These are phyloP conservation scores for Paradoxurus hermaphroditus DNA, from an alignment of 2,113 vertebrate species.

Conservation along the genomic window DNA sequence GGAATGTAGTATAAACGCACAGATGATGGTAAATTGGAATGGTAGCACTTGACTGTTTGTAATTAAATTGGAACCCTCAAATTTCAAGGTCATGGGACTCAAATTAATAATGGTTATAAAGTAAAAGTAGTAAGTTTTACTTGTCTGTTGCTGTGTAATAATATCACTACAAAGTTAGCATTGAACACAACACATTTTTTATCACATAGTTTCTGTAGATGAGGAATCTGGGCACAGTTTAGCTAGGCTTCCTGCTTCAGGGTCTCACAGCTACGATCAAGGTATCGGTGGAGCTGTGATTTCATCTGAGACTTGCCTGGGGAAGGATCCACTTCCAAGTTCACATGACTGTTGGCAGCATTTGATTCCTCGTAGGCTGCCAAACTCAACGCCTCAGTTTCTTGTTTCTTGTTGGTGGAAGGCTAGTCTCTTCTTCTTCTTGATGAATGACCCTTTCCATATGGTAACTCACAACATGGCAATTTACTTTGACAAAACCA, in stretches of 20 bases:
- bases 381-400: background rate
- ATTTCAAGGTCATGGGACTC: background rate
- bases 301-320: background rate
- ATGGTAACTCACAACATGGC: background rate
- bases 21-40: background rate
- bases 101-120: background rate
- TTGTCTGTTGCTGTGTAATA: background rate
- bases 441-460: background rate
- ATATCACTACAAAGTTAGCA: background rate
- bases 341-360: background rate
- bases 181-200: background rate
- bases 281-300: background rate
- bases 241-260: background rate
- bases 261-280: background rate
- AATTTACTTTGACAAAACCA: background rate
- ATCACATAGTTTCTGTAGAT: background rate
- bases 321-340: background rate
- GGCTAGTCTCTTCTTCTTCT: background rate
- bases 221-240: background rate
- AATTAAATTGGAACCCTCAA: background rate
- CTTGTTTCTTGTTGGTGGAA: background rate
- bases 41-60: background rate
- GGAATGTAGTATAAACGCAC: background rate
- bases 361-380: background rate
- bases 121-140: background rate